These are phyloP conservation scores for Neomorphus geoffroyi DNA, from an alignment of 2,797 vertebrate genomes.

Conservation along the genomic window DNA sequence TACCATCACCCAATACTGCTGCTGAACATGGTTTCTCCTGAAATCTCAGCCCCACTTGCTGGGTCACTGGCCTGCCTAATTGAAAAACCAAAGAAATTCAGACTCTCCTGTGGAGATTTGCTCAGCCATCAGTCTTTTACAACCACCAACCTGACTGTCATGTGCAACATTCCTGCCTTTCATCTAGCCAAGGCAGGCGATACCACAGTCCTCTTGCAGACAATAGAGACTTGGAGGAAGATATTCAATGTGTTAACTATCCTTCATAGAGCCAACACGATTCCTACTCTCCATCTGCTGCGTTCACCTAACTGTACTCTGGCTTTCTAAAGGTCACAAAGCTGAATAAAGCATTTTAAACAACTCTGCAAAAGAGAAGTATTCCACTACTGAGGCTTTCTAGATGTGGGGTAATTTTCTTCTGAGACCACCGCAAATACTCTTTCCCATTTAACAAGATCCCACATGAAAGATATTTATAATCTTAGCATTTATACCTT, in stretches of 20 bases:
- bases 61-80: neutral
- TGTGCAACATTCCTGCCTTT: neutral
- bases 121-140: neutral
- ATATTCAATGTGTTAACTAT: neutral
- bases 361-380: neutral
- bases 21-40: neutral
- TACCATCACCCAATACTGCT: neutral
- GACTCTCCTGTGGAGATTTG: neutral
- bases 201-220: neutral
- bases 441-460: neutral
- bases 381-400: neutral
- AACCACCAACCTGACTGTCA: neutral
- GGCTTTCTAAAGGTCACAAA: neutral
- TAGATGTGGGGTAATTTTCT: neutral
- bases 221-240: neutral
- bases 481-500: neutral
- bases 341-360: neutral
- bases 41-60: neutral
- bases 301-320: neutral
- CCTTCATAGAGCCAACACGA: neutral
- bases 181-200: neutral
- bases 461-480: neutral
- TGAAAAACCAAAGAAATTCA: neutral
- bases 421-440: neutral
- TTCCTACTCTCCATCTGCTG: neutral